Percentiles rank a stretch among this genome's conserved stretches.
phyloP scores from a whole-genome alignment of 2,797 vertebrate species.

The Ceryle rudis region DNA sequence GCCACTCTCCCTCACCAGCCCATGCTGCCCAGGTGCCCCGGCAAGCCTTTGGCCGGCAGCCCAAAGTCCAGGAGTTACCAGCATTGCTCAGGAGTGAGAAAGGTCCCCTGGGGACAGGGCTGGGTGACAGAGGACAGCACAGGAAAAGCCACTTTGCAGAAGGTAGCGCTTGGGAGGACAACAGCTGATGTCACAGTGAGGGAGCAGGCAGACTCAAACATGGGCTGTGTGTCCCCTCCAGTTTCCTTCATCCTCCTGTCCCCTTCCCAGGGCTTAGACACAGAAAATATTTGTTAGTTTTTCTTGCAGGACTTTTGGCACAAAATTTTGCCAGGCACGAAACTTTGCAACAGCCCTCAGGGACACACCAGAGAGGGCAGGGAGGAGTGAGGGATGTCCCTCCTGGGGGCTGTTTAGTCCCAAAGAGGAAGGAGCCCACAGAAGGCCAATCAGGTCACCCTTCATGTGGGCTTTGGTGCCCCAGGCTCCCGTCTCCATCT shows the following conservation, averaged over 20 bases:
- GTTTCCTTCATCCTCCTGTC: background rate
- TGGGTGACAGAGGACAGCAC: background rate
- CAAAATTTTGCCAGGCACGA: background rate
- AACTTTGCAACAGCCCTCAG: background rate
- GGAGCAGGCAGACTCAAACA: fast-evolving
- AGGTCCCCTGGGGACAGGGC: constrained; percentile 25
- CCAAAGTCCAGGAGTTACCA: background rate
- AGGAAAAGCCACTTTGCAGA: background rate
- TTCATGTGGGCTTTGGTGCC: fast-evolving
- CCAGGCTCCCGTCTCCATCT: background rate
- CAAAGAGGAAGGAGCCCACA: background rate
- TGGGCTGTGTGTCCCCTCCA: background rate
- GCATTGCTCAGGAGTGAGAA: background rate
- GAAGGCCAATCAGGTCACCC: background rate
- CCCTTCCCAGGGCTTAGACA: background rate
- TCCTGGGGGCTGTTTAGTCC: background rate
- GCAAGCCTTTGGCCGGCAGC: background rate
- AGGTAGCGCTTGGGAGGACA: background rate
- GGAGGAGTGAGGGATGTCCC: fast-evolving
- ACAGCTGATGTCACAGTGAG: fast-evolving
- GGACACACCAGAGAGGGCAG: background rate
- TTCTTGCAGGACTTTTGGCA: background rate
- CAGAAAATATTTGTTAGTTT: background rate
- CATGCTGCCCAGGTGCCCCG: background rate
- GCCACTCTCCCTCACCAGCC: background rate